Evolutionary conservation across 2,888 invertebrate species (phyloP), one percentile per base, ranked within the genome.

Genomic region (Xylophagus ater): DNA sequence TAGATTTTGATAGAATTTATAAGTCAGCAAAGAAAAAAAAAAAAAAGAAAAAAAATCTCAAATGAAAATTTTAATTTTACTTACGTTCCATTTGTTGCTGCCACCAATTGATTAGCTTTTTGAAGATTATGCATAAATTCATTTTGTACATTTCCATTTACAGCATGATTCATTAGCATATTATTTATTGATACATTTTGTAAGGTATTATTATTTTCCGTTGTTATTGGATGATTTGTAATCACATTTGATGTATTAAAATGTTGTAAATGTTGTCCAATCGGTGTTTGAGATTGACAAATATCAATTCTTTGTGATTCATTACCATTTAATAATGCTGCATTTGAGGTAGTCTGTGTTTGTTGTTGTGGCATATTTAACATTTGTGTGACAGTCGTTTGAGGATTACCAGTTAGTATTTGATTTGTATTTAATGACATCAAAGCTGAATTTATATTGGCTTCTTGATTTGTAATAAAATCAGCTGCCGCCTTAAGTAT

Each of bases 401-500:
- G 44, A 10, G 40, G 40, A 37, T 41, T 44, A 10, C 41, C 38
- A 32, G 21, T 40, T 26, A 43, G 10, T 10, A 48, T 48, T 8
- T 42, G 41, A 36, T 29, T 47, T 10, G 46, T 12, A 29, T 49
- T 49, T 12, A 53, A 41, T 34, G 51, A 46, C 41, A 53, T 53
- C 15, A 54, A 37, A 8, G 49, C 51, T 12, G 67, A 70, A 52
- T 71, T 76, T 51, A 70, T 73, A 18, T 73, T 73, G 24, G 73
- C 70, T 37, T 70, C 65, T 65, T 71, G 71, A 1, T 78, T 78
- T 32, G 78, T 75, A 10, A 80, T 68, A 49, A 78, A 73, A 61
- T 81, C 79, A 1, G 76, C 79, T 0, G 80, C 78, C 5, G 82
- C 82, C 56, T 78, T 79, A 37, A 82, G 67, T 30, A 83, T 72